Conservation (phyloP, 2,888 invertebrate genomes). For the Idaea dimidiata region DNA sequence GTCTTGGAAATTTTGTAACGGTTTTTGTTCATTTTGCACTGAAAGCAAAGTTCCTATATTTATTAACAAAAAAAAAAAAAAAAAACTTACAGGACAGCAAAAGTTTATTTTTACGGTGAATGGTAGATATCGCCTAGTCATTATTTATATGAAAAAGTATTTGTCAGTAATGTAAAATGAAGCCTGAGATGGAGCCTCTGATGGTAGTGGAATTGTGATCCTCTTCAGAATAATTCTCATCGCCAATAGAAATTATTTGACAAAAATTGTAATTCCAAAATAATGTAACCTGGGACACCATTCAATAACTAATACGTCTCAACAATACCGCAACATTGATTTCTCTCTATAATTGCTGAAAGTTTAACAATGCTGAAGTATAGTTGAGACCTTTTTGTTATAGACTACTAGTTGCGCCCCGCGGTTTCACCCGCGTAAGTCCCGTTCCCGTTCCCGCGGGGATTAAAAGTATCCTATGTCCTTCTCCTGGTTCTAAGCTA, state of each 20-base stretch:
- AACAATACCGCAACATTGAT: too few relatives aligned
- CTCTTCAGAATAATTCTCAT: background rate
- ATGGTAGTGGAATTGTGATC: background rate
- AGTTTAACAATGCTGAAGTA: too few relatives aligned
- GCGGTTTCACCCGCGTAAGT: too few relatives aligned
- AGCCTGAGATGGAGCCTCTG: background rate
- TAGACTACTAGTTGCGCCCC: too few relatives aligned
- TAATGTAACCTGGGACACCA: background rate
- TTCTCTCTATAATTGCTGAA: too few relatives aligned
- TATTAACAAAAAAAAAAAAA: constrained; percentile 47
- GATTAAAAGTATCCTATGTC: too few relatives aligned
- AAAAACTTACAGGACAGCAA: constrained; percentile 34
- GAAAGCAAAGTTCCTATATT: constrained; percentile 77
- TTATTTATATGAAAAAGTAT: constrained; percentile 70
- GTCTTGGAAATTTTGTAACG: constrained; percentile 27
- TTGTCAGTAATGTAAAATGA: constrained; percentile 44
- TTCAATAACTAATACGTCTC: too few relatives aligned
- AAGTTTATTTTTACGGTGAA: constrained; percentile 64
- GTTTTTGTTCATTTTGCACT: constrained; percentile 60
- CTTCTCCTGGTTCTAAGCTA: too few relatives aligned
- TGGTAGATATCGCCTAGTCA: constrained; percentile 70
- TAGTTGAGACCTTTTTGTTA: too few relatives aligned
- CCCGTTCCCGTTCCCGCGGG: too few relatives aligned
- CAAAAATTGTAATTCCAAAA: background rate
- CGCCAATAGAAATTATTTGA: background rate